Conservation (phyloP, 2,797 vertebrate genomes). For the Acropternis orthonyx region DNA sequence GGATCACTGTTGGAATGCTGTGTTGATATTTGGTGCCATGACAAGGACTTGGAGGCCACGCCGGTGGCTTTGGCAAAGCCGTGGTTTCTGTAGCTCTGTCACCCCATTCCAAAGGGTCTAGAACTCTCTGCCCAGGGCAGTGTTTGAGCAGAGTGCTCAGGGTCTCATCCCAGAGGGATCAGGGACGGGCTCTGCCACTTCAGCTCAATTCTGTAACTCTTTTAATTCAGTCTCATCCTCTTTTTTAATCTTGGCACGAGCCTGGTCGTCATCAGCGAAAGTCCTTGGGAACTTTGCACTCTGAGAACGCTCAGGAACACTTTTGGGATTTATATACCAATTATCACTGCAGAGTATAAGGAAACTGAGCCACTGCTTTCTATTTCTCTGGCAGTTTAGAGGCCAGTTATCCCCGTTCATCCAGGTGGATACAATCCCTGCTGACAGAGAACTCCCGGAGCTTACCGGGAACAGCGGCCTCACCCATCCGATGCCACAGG, state of each 20-base stretch:
- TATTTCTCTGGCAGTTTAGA: not conserved
- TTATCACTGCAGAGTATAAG: not conserved
- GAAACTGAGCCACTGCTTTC: not conserved
- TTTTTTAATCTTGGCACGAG: not conserved
- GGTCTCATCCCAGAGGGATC: not conserved
- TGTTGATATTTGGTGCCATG: not conserved
- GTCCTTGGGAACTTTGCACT: not conserved
- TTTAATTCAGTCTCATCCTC: not conserved
- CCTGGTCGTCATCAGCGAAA: not conserved
- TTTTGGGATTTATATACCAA: not conserved
- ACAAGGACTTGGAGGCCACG: not conserved
- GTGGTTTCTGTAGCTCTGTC: not conserved
- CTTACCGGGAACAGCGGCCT: not conserved
- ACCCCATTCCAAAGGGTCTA: not conserved
- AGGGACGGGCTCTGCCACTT: not conserved
- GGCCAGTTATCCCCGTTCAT: not conserved
- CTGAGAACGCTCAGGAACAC: conserved; percentile 11
- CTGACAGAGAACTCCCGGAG: not conserved
- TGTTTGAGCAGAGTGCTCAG: not conserved
- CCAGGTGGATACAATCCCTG: not conserved
- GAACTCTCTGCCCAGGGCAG: not conserved
- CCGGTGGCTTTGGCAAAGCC: not conserved
- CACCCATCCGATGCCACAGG: rapidly evolving
- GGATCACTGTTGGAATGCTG: rapidly evolving
- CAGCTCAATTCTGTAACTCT: not conserved